Evolutionary conservation across 1,140 invertebrate species (phyloP), one percentile per base, ranked within the genome.

Genomic region (Stratiolaelaps scimitus): DNA sequence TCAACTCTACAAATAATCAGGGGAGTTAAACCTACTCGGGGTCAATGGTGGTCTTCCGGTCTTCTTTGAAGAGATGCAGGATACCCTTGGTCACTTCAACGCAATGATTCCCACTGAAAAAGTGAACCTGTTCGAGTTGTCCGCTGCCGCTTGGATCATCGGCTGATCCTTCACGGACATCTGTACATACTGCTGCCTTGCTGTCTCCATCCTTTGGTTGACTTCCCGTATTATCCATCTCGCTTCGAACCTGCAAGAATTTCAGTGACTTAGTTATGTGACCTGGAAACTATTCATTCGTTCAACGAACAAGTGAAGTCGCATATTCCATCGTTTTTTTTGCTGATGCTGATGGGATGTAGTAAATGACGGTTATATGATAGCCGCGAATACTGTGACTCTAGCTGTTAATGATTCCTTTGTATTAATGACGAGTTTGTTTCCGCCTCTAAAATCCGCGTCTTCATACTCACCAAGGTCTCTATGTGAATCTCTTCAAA

Each of bases 81-180:
- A 98, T 86, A 53, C 95, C 95, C 76, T 92, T 93, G 0, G 90
- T 94, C 34, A 92, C 84, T 80, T 98, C 95, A 7, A 96, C 91
- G 73, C 88, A 86, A 10, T 93, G 93, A 81, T 98, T 98, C 1
- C 95, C 95, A 73, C 86, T 94, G 68, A 89, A 87, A 77, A 96
- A 98, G 65, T 74, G 72, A 29, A 82, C 74, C 26, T 70, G 70
- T 64, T 74, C 68, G 15, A 67, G 15, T 1, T 44, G 34, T 40
- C 34, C 34, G 10, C 34, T 34, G 23, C 53, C 53, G 6, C 53
- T 34, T 17, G 53, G 1, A 60, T 60, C 53, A 29, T 60, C 34
- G 4, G 23, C 26, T 60, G 26, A 15, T 15, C 53, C 10, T 34
- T 26, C 53, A 26, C 17, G 26, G 15, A 60, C 34, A 5, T 60